Base-by-base conservation (phyloP, 1,140 invertebrate species). In the Bombus confusus region DNA sequence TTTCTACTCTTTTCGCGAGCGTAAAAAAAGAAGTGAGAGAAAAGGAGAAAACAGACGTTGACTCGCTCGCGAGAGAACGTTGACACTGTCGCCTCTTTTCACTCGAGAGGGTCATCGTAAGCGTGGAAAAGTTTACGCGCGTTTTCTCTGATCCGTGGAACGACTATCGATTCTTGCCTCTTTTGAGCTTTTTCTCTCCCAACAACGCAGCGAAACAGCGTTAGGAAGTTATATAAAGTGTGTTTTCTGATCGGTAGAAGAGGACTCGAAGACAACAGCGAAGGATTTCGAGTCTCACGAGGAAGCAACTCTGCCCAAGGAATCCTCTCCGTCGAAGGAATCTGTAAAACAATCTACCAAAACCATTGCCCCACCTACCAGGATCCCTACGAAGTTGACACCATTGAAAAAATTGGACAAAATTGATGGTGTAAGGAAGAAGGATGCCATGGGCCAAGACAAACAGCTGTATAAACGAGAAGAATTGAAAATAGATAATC, bases 241-340 rank as follows among this genome's bases (percentile, higher is more conserved):
- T 57, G 28, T 47, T 78, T 83, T 81, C n/a, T 77, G 22, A 57
- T 66, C 90, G 83, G 43, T 86, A 94, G 95, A 96, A 68, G 95
- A 96, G 87, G 95, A 96, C 77, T 95, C 95, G 9, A 95, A 95
- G 86, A 95, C 94, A 43, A 95, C 95, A 25, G 93, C 93, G 12
- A 95, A 95, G 88, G 95, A 95, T 22, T 85, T 95, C 66, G 95
- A 95, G 68, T 95, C 95, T 34, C 95, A 95, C 73, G 95, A 96
- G 83, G 95, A 95, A 74, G 90, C 91, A 12, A 94, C 91, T 10
- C 72, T 94, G 18, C 93, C 93, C 3, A 94, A 94, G 34, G 91
- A 91, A 15, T 43, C 72, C 1, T 71, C 75, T 9, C 66, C 68
- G 3, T 25, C 73, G 18, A 86, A 87, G 34, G 78, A 87, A 18